A percentile compares a stretch with the other conserved stretches of the same genome.
These are phyloP conservation scores for Psilanteris sp. DNA, from an alignment of 1,140 invertebrate species.

Conservation along the genomic window DNA sequence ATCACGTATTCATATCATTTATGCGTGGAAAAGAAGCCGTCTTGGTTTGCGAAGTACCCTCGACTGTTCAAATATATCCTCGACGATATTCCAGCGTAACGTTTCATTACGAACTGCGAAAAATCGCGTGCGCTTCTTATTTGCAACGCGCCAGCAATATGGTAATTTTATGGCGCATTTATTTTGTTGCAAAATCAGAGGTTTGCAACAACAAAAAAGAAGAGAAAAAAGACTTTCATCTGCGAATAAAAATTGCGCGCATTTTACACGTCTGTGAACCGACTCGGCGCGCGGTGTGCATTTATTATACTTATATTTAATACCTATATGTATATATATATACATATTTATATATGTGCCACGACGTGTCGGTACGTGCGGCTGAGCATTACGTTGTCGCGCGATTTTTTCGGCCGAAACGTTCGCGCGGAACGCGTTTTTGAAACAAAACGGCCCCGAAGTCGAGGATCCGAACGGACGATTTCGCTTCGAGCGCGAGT, in stretches of 20 bases:
- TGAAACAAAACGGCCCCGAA: no score
- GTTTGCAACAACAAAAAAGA: no score
- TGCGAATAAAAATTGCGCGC: constrained; percentile 45
- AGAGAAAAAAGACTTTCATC: constrained; percentile 25
- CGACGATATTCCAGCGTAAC: constrained; percentile 8
- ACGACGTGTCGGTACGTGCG: neutral
- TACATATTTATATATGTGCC: no score
- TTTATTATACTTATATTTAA: constrained; percentile 53
- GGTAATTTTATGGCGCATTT: constrained; percentile 35
- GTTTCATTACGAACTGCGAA: constrained; percentile 34
- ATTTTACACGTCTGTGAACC: constrained; percentile 45
- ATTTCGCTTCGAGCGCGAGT: no score
- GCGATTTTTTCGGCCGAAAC: no score
- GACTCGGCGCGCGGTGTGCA: constrained; percentile 19
- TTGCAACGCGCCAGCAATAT: constrained; percentile 11
- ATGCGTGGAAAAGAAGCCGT: constrained; percentile 4
- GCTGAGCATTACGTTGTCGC: no score
- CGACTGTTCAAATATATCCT: constrained; percentile 5
- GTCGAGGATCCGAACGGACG: no score
- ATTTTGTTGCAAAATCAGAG: constrained; percentile 36
- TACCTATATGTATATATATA: constrained; percentile 27
- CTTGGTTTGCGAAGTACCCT: constrained; percentile 7
- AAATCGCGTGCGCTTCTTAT: constrained; percentile 8
- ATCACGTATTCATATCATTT: constrained; percentile 12
- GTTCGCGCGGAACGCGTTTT: no score